Base-by-base conservation (phyloP, 2,113 vertebrate genomes). In the mouse (Mus musculus) region DNA sequence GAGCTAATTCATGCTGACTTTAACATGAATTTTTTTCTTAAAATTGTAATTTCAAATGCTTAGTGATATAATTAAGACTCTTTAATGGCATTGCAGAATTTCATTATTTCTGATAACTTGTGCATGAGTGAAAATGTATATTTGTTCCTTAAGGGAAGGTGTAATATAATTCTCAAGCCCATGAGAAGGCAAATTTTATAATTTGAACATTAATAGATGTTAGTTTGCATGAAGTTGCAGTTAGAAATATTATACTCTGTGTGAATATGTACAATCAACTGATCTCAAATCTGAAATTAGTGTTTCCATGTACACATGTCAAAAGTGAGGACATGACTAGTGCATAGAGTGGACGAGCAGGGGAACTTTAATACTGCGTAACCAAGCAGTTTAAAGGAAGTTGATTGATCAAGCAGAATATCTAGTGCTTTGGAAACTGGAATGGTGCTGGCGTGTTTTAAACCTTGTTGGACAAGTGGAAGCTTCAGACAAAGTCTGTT, bases 21-120 rank as follows among this genome's bases (percentile, higher is more conserved):
- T 95, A 91, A 96, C 5, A 65, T 88, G 80, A 92, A 87, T 88
- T 88, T 91, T 89, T 94, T 93, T 19, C 89, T 82, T 93, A 95
- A 94, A 87, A 86, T 16, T 86, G 33, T 13, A 95, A 33, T 93
- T 91, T 94, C 86, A 92, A 82, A 61, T 42, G 89, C 5, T 42
- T 17, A 93, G 10, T 86, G 46, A 54, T 95, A 42, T 90, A 88
- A 92, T 95, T 42, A 24, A 95, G 36, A 13, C 30, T 90, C 94
- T 92, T 78, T 54, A 94, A 84, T 97, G 67, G 77, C 33, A 61
- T 73, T 88, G 39, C 10, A 72, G 71, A 36, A 56, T 90, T 97
- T 36, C 54, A 14, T 61, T 94, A 59, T 80, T 78, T 92, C 65
- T 95, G 84, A 69, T 88, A 63, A 36, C 20, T 90, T 3, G 24